Percentiles rank a stretch among this genome's conserved stretches.
These are phyloP conservation scores for Didymodactylos carnosus DNA, from an alignment of 2,888 invertebrate genomes.

Conservation along the genomic window DNA sequence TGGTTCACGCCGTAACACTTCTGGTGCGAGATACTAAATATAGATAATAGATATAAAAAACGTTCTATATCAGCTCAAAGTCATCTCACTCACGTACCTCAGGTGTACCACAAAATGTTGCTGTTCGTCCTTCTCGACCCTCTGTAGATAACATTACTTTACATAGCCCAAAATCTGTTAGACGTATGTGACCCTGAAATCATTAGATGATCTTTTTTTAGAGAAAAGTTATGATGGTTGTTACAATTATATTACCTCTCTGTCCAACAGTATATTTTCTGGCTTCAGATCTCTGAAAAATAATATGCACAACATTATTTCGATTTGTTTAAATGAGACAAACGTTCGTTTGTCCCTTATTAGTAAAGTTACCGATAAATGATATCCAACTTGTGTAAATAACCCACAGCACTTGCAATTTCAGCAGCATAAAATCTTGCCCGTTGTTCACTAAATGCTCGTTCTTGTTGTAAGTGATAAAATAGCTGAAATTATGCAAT, in stretches of 20 bases:
- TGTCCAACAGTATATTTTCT: constrained; percentile 43
- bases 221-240: background rate
- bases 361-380: too few relatives aligned
- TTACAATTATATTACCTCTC: constrained; percentile 22
- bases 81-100: constrained; percentile 27
- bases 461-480: constrained; percentile 43
- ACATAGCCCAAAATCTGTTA: constrained; percentile 46
- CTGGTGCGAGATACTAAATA: constrained; percentile 41
- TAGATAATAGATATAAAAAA: background rate
- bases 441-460: constrained; percentile 36
- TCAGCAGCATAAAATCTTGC: constrained; percentile 45
- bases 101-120: constrained; percentile 45
- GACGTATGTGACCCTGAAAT: constrained; percentile 8
- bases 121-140: constrained; percentile 36
- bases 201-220: background rate
- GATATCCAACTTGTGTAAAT: constrained; percentile 43
- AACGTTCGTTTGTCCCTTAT: too few relatives aligned
- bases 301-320: too few relatives aligned
- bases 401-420: constrained; percentile 44
- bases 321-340: too few relatives aligned
- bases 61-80: background rate
- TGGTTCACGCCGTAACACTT: constrained; percentile 42
- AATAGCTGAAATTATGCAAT: constrained; percentile 36
- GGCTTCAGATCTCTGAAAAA: constrained; percentile 42
- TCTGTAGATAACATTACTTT: constrained; percentile 25